A percentile compares a stretch with the other conserved stretches of the same genome.
Evolutionary conservation across 2,113 vertebrate species (phyloP).

Genomic region (Aleadryas rufinucha): DNA sequence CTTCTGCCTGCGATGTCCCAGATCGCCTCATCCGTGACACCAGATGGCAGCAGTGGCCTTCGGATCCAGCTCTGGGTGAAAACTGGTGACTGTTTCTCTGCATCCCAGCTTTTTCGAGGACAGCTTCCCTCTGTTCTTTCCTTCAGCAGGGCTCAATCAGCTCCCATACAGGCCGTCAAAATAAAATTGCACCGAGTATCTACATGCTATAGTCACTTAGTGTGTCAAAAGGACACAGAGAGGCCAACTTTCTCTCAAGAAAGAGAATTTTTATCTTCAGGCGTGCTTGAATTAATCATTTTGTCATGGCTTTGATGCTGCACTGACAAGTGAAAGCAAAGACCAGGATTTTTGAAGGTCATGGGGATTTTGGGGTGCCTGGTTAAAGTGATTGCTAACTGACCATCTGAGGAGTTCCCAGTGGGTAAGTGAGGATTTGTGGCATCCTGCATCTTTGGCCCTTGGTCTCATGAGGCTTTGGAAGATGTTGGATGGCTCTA

Average conservation of each 20-base stretch:
- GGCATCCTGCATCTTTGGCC: not conserved
- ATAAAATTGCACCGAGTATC: not conserved
- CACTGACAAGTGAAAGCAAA: not conserved
- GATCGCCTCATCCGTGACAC: conserved; percentile 18
- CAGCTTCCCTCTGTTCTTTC: not conserved
- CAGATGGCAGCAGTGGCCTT: conserved; percentile 95
- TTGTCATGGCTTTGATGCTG: not conserved
- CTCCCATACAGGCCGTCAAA: not conserved
- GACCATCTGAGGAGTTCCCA: not conserved
- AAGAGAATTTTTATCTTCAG: not conserved
- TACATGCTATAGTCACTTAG: not conserved
- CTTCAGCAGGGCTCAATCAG: not conserved
- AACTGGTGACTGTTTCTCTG: not conserved
- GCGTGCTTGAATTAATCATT: not conserved
- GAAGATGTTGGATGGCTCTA: not conserved
- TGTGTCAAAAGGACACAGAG: not conserved
- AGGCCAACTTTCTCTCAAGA: not conserved
- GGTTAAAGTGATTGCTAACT: not conserved
- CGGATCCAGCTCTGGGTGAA: not conserved
- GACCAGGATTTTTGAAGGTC: not conserved
- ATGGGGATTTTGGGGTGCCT: not conserved
- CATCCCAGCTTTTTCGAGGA: not conserved
- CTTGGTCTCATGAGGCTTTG: not conserved
- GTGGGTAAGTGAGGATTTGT: not conserved
- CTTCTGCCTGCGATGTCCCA: not conserved